These are phyloP conservation scores for Champsocephalus esox DNA, from an alignment of 2,797 vertebrate genomes.

Conservation along the genomic window DNA sequence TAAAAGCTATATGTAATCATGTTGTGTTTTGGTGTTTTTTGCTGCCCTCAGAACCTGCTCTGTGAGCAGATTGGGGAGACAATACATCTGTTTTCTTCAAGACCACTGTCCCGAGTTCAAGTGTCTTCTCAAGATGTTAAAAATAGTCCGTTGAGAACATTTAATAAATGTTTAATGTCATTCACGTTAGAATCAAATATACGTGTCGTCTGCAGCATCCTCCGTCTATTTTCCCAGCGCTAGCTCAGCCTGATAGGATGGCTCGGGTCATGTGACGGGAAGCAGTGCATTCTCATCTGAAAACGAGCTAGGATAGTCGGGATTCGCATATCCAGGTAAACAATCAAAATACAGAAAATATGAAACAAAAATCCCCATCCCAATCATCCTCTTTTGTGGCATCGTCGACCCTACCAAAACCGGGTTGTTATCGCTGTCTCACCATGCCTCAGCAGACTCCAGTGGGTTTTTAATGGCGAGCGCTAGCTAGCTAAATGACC, in stretches of 20 bases:
- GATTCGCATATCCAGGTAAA: constrained; percentile 89
- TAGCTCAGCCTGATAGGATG: constrained; percentile 64
- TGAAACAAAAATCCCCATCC: constrained; percentile 54
- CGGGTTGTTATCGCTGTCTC: constrained; percentile 35
- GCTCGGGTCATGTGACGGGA: constrained; percentile 82
- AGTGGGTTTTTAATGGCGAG: constrained; percentile 66
- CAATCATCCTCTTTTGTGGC: constrained; percentile 37
- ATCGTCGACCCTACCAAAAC: constrained; percentile 55
- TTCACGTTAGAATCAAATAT: constrained; percentile 36
- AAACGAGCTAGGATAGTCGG: constrained; percentile 88
- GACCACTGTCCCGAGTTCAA: too few relatives aligned
- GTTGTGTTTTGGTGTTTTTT: constrained; percentile 12
- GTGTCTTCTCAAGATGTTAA: not conserved
- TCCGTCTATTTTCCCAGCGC: constrained; percentile 58
- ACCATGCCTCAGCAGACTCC: constrained; percentile 43
- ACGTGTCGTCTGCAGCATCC: constrained; percentile 69
- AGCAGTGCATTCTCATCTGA: constrained; percentile 84
- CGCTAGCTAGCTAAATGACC: constrained; percentile 83
- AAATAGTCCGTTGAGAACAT: not conserved
- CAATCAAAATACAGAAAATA: constrained; percentile 79
- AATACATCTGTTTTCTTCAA: not conserved
- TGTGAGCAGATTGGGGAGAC: not conserved
- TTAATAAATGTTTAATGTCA: not conserved
- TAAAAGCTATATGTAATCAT: constrained; percentile 70
- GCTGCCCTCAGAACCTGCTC: not conserved